Percentiles rank a stretch among this genome's conserved stretches.
These are phyloP conservation scores for Fragum whitleyi DNA, from an alignment of 2,888 invertebrate species.

Conservation along the genomic window DNA sequence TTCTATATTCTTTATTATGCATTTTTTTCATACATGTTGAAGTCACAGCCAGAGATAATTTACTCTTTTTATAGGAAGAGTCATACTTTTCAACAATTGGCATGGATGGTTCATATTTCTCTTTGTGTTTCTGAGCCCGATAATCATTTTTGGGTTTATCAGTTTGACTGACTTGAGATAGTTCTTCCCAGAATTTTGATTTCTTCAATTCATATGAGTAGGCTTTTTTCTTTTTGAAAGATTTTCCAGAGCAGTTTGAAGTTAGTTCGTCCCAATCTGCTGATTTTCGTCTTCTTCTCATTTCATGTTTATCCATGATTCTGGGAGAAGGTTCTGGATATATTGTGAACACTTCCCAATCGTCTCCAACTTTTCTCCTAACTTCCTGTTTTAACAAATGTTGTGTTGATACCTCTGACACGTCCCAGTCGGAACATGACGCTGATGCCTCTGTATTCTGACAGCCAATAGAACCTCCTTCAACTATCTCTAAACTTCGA, in stretches of 20 bases:
- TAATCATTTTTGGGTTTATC: constrained; percentile 58
- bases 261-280: constrained; percentile 56
- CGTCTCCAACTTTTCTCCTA: constrained; percentile 47
- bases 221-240: constrained; percentile 57
- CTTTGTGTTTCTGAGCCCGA: constrained; percentile 41
- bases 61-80: constrained; percentile 36
- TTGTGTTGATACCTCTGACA: constrained; percentile 48
- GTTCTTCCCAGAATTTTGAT: constrained; percentile 60
- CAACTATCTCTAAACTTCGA: constrained; percentile 22
- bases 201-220: constrained; percentile 62
- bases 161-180: constrained; percentile 46
- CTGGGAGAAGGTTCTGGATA: constrained; percentile 58
- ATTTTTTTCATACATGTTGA: constrained; percentile 62
- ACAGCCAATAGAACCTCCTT: constrained; percentile 28
- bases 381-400: constrained; percentile 50
- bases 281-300: constrained; percentile 50
- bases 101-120: constrained; percentile 61
- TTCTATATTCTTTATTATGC: constrained; percentile 51
- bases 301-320: constrained; percentile 45
- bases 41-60: constrained; percentile 47
- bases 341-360: constrained; percentile 64
- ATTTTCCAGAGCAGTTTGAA: constrained; percentile 33
- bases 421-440: constrained; percentile 61
- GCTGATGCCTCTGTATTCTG: constrained; percentile 37
- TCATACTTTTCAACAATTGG: constrained; percentile 61